A percentile compares a stretch with the other conserved stretches of the same genome.
Evolutionary conservation across 1,140 invertebrate species (phyloP).

Genomic region (Bombus waltoni): DNA sequence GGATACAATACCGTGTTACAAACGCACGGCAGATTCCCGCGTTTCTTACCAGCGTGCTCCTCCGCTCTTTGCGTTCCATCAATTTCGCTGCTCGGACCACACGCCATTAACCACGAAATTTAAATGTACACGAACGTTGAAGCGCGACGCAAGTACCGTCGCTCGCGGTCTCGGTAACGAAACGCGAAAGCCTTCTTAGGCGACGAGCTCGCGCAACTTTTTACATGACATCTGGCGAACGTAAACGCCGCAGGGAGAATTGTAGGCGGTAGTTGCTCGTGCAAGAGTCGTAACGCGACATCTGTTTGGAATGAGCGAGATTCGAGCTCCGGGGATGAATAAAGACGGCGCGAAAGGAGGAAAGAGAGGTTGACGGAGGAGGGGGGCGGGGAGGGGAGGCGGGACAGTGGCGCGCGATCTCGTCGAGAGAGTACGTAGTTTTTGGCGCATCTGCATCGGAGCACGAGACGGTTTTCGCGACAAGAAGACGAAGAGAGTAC

Average conservation of each 20-base stretch:
- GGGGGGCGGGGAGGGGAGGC: background rate
- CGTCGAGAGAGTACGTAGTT: slow-evolving; percentile 43
- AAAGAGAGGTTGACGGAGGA: background rate
- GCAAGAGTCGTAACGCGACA: slow-evolving; percentile 72
- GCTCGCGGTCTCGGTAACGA: background rate
- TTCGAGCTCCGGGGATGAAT: slow-evolving; percentile 13
- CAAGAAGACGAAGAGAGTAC: slow-evolving; percentile 68
- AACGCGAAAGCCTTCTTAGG: slow-evolving; percentile 7
- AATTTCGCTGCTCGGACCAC: no score
- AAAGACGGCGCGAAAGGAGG: background rate
- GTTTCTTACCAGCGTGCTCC: no score
- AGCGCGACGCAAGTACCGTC: background rate
- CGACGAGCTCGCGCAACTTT: slow-evolving; percentile 51
- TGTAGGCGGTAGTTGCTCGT: slow-evolving; percentile 53
- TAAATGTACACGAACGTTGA: background rate
- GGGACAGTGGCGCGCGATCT: background rate
- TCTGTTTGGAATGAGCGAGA: slow-evolving; percentile 63
- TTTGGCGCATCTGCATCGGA: slow-evolving; percentile 47
- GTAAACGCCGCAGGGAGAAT: slow-evolving; percentile 22
- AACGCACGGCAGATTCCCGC: no score
- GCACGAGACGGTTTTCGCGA: slow-evolving; percentile 33
- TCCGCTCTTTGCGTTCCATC: no score
- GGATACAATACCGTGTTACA: no score
- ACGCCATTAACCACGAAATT: no score
- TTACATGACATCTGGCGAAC: slow-evolving; percentile 70